Conservation (phyloP, 2,888 invertebrate species). For the Apamea anceps region DNA sequence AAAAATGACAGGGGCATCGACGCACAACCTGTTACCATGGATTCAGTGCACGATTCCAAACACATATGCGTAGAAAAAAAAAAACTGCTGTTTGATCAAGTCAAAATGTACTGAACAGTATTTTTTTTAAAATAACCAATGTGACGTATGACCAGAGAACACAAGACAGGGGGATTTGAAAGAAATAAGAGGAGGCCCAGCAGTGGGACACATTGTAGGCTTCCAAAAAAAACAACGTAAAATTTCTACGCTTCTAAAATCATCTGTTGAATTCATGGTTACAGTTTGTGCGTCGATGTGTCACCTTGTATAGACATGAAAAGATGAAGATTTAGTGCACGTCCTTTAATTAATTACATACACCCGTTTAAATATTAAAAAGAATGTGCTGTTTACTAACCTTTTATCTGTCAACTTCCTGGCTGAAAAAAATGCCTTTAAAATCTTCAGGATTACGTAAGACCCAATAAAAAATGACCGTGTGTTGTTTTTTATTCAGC, state of each 20-base stretch:
- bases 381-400: neutral
- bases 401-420: neutral
- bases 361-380: neutral
- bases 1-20: neutral
- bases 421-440: neutral
- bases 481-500: neutral
- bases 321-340: neutral
- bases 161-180: no score
- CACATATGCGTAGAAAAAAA: neutral
- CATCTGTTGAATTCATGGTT: neutral
- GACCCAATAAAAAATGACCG: neutral
- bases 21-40: neutral
- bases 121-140: neutral
- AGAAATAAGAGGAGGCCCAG: no score
- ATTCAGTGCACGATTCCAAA: neutral
- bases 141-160: no score
- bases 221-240: no score
- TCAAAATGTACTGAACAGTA: neutral
- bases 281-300: neutral
- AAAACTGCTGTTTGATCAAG: neutral
- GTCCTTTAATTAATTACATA: neutral
- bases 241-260: neutral
- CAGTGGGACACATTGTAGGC: no score
- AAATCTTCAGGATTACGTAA: conserved; percentile 4
- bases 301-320: neutral